phyloP scores from a whole-genome alignment of 2,888 invertebrate genomes.

The Melolontha melolontha region DNA sequence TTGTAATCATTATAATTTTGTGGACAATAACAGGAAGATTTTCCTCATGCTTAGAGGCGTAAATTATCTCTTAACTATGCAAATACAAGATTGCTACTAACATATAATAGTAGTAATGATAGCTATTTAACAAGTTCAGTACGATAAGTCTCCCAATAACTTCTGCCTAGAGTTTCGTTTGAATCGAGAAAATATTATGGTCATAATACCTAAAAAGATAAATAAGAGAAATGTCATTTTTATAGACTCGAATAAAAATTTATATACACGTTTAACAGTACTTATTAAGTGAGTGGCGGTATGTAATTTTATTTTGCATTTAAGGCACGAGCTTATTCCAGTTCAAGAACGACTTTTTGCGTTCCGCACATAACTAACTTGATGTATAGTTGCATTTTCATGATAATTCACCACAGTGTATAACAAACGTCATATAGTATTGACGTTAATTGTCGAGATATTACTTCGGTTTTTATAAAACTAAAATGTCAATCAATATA shows the following conservation, averaged over 20 bases:
- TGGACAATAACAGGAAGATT: too few relatives aligned
- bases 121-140: background rate
- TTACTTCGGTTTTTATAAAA: slow-evolving; percentile 21
- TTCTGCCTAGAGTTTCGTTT: slow-evolving; percentile 1
- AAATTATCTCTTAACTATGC: too few relatives aligned
- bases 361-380: slow-evolving; percentile 48
- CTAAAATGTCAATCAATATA: slow-evolving; percentile 23
- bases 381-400: slow-evolving; percentile 53
- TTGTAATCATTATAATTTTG: too few relatives aligned
- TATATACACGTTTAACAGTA: slow-evolving; percentile 21
- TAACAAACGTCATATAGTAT: slow-evolving; percentile 53
- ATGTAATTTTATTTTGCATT: slow-evolving; percentile 50
- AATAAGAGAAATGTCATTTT: slow-evolving; percentile 16
- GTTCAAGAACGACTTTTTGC: slow-evolving; percentile 50
- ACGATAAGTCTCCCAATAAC: background rate
- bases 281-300: slow-evolving; percentile 18
- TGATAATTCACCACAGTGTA: slow-evolving; percentile 55
- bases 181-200: slow-evolving; percentile 2
- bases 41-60: too few relatives aligned
- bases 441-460: slow-evolving; percentile 38
- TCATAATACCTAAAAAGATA: slow-evolving; percentile 17
- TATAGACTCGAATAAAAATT: slow-evolving; percentile 32
- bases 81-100: too few relatives aligned
- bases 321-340: slow-evolving; percentile 54
- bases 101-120: too few relatives aligned